Evolutionary conservation across 2,888 invertebrate species (phyloP).

Genomic region (Pseudococcus longispinus): DNA sequence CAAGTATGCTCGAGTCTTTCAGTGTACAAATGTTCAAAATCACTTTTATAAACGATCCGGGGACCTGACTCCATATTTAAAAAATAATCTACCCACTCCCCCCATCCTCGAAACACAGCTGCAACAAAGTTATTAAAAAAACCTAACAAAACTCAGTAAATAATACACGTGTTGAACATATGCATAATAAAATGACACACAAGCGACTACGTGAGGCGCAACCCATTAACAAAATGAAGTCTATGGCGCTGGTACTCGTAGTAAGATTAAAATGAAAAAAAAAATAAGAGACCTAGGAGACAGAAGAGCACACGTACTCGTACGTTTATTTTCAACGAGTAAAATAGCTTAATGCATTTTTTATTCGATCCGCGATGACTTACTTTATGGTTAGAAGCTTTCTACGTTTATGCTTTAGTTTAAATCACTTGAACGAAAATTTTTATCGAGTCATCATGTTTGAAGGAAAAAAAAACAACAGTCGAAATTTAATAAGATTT

Average conservation of each 20-base stretch:
- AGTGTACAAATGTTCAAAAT: background rate
- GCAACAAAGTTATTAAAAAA: background rate
- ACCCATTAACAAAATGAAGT: background rate
- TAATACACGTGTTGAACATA: background rate
- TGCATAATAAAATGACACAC: background rate
- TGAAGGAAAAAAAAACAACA: background rate
- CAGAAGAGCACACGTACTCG: background rate
- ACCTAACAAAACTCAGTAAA: background rate
- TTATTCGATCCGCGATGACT: conserved; percentile 5
- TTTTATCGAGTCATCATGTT: conserved; percentile 13
- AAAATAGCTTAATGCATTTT: background rate
- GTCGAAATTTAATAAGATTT: conserved; percentile 13
- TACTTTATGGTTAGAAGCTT: background rate
- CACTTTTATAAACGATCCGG: background rate
- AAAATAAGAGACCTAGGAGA: too few species aligned
- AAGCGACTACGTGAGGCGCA: background rate
- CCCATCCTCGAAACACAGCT: background rate
- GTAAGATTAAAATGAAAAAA: background rate
- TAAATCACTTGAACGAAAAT: background rate
- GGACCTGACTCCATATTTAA: background rate
- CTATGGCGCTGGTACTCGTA: background rate
- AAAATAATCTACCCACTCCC: background rate
- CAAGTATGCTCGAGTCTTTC: too few species aligned
- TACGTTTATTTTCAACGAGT: background rate
- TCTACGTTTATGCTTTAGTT: conserved; percentile 5